Base-by-base conservation (phyloP, 2,113 vertebrate species). In the Notothenia coriiceps region DNA sequence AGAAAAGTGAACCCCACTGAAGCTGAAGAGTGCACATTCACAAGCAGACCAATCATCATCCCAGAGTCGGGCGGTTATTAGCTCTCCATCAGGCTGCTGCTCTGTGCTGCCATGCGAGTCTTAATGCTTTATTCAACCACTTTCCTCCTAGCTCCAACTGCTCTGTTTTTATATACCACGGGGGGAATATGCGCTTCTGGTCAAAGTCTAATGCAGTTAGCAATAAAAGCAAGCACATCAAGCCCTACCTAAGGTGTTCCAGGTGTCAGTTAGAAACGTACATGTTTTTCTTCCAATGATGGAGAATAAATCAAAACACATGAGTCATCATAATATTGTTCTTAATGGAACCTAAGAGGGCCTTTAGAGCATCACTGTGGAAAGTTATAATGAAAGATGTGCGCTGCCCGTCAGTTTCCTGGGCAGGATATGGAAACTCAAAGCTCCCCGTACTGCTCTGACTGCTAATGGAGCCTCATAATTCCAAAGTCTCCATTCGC, bases 401-500 rank as follows among this genome's bases (percentile, higher is more conserved):
- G 67, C 59, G 11, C 67, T 25, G 17, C 57, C 66, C 47, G 66
- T 75, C 80, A 76, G 8, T 77, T 79, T 70, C 78, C 44, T 29
- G 54, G 67, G 64, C 60, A 71, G 57, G 62, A 74, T 82, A 73
- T 74, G 56, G 75, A 82, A 86, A 82, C 33, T 80, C 80, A 54
- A 59, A 82, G 50, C 77, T 84, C 52, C 57, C 52, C 33, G 17
- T 69, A 74, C 56, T 62, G 8, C 70, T 51, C 69, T 11, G 43
- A 63, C 67, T 56, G 44, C 82, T 83, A 79, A 85, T 79, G 74
- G 74, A 80, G 70, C 59, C 52, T 70, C 70, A 82, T 82, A 82
- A 84, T 84, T 90, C 75, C 73, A 79, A 80, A 74, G 25, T 73
- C 74, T 59, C 64, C 70, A 69, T 55, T 79, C 67, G 80, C 71